Base-by-base conservation (phyloP, 2,888 invertebrate genomes). In the Toxonevra muliebris region DNA sequence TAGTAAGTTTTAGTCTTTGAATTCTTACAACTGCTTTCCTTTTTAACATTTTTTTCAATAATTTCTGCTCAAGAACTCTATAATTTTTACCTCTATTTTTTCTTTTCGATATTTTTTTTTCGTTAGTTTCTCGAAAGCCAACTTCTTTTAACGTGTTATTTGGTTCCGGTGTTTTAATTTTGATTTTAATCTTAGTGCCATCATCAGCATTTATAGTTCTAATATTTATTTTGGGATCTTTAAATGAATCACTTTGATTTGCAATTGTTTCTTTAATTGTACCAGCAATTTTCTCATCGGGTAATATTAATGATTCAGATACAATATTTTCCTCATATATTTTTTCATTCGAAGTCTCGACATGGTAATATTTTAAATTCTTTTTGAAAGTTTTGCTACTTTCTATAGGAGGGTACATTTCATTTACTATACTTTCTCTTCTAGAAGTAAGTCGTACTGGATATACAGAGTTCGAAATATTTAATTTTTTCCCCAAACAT, bases 11-110 rank as follows among this genome's bases (percentile, higher is more conserved):
- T 13, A 66, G 1, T 11, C 66, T 30, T 41, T 66, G 61, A 12
- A 66, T 48, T 61, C 41, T 61, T 17, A 65, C 65, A 13, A 65
- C 19, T 20, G 43, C 43, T 41, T 20, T 60, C 50, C 53, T 65
- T 0, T 53, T 20, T 42, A n/a, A 15, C 11, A 13, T 3, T 8
- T 50, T 40, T 10, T 8, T 15, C n/a, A 42, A 43, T 4, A 30
- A 30, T 30, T 30, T 7, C 9, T 42, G 40, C 15, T n/a, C n/a
- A 7, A 19, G 30, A 60, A 48, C 40, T 45, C 20, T 41, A 13
- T 60, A 43, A n/a, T 20, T 59, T 19, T 15, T 52, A 12, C 1
- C 9, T 17, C 42, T 45, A 12, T 19, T 4, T 15, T 20, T 43
- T 20, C 7, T 7, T 30, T 7, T 7, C 30, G 30, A 4, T 30